Conservation (phyloP, 53 echinoderm and acorn worm species). For the Echinometra lucunter region DNA sequence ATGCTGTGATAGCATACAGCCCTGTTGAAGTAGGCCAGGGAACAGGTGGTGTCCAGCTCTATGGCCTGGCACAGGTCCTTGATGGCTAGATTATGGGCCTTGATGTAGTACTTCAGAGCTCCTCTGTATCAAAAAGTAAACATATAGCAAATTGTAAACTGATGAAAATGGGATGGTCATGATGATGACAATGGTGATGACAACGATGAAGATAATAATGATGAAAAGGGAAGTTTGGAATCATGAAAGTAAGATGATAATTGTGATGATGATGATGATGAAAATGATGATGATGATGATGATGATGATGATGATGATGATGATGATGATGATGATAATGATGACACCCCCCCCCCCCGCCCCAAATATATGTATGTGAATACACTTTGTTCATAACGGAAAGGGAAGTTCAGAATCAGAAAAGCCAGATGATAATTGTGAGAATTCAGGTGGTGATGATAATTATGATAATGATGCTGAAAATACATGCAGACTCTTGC, state of each 20-base stretch:
- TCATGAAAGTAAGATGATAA: too few species aligned
- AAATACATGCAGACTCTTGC: too few species aligned
- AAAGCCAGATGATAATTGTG: too few species aligned
- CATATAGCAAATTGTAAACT: not conserved
- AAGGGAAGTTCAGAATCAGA: too few species aligned
- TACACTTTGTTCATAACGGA: too few species aligned
- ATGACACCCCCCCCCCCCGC: too few species aligned
- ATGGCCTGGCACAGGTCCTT: constrained; percentile 92
- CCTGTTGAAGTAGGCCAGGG: constrained; percentile 98
- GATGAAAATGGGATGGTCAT: not conserved
- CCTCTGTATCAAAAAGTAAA: constrained; percentile 76
- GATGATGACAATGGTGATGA: constrained; percentile 31
- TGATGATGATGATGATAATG: not conserved
- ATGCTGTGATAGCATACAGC: constrained; percentile 98
- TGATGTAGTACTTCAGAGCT: constrained; percentile 98
- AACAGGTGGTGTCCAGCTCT: constrained; percentile 94
- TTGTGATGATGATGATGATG: not conserved
- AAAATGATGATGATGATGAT: constrained; percentile 7
- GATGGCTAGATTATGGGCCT: constrained; percentile 92
- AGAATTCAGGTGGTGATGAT: too few species aligned
- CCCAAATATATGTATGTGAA: too few species aligned
- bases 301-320: constrained; percentile 17
- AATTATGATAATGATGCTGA: too few species aligned
- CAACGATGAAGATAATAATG: not conserved
- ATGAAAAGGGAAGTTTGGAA: not conserved